Evolutionary conservation across 1,140 invertebrate genomes (phyloP).

Genomic region (Neodiprion fabricii): DNA sequence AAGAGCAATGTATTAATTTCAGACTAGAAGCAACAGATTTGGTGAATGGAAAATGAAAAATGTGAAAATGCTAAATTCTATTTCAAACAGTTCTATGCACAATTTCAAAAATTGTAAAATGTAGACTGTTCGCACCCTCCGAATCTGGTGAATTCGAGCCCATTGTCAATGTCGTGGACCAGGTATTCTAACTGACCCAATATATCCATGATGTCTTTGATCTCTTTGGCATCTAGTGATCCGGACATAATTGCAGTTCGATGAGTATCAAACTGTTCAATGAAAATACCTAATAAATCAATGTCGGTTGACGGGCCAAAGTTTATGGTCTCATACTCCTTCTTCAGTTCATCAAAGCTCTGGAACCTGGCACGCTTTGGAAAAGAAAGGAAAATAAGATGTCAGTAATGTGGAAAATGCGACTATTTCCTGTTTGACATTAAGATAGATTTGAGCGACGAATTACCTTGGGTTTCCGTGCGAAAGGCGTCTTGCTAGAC

Average conservation of each 20-base stretch:
- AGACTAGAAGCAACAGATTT: neutral
- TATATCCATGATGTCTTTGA: constrained; percentile 62
- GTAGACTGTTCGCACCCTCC: constrained; percentile 61
- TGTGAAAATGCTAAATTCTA: no score
- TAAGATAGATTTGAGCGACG: constrained; percentile 6
- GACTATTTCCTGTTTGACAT: no score
- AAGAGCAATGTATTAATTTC: neutral
- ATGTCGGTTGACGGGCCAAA: constrained; percentile 71
- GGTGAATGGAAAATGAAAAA: neutral
- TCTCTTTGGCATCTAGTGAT: constrained; percentile 37
- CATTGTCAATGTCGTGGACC: constrained; percentile 81
- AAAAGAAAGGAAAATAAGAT: constrained; percentile 10
- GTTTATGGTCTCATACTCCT: constrained; percentile 68
- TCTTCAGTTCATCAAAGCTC: constrained; percentile 68
- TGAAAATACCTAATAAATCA: constrained; percentile 69
- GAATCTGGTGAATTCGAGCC: constrained; percentile 71
- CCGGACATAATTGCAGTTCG: constrained; percentile 44
- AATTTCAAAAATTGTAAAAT: neutral
- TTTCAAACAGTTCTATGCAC: no score
- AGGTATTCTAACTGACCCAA: constrained; percentile 76
- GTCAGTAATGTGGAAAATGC: no score
- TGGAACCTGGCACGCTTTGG: constrained; percentile 56
- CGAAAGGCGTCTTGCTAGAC: constrained; percentile 11
- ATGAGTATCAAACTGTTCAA: constrained; percentile 63
- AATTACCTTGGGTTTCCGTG: constrained; percentile 14